A percentile compares a stretch with the other conserved stretches of the same genome.
Evolutionary conservation across 2,113 vertebrate species (phyloP).

Genomic region (Eurystomus gularis): DNA sequence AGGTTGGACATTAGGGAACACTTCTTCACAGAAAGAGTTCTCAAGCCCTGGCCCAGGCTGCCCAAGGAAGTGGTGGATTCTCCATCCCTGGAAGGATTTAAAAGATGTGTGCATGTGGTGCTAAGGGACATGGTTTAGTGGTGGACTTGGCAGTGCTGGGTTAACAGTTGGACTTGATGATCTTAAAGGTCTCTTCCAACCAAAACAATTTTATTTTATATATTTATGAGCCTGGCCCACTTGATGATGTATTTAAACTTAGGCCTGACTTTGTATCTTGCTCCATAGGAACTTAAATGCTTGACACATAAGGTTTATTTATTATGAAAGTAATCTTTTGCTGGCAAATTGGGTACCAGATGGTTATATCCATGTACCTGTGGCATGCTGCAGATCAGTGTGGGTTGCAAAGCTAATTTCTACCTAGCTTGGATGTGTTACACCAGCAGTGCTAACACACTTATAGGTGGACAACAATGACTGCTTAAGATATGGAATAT

Average conservation of each 20-base stretch:
- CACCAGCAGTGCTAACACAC: neutral
- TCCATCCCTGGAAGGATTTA: neutral
- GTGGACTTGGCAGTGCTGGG: neutral
- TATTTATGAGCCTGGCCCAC: neutral
- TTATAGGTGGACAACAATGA: neutral
- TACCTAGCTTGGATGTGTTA: neutral
- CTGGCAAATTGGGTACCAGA: neutral
- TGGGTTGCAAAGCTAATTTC: neutral
- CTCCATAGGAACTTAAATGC: fast-evolving
- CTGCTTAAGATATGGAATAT: neutral
- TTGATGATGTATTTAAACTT: neutral
- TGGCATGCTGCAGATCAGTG: neutral
- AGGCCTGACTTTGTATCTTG: neutral
- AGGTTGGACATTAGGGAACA: neutral
- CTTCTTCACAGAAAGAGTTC: neutral
- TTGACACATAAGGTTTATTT: fast-evolving
- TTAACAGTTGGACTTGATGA: neutral
- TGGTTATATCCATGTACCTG: fast-evolving
- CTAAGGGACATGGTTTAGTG: neutral
- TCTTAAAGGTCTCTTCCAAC: neutral
- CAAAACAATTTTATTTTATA: neutral
- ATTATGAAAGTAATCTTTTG: neutral
- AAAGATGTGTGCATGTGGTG: neutral
- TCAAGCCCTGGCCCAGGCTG: neutral
- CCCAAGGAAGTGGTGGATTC: neutral